Conservation (phyloP, 1,140 invertebrate genomes). For the Coptotermes formosanus region DNA sequence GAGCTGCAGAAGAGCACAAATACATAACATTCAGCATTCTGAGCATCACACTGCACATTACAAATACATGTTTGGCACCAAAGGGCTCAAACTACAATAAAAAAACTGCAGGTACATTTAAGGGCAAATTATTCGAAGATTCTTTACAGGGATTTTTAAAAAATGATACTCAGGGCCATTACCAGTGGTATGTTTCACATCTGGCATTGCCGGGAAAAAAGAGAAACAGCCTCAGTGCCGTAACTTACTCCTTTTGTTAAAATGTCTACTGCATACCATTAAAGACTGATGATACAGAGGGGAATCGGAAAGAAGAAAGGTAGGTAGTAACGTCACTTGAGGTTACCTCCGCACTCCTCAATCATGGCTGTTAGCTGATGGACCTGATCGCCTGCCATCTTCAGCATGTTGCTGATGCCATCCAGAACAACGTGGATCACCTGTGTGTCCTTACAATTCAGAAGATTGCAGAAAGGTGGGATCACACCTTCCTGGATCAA, state of each 20-base stretch:
- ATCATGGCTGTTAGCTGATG: conserved; percentile 82
- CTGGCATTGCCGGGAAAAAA: too few species aligned
- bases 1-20: too few species aligned
- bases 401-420: conserved; percentile 89
- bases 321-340: not conserved
- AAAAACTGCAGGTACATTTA: too few species aligned
- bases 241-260: not conserved
- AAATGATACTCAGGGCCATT: too few species aligned
- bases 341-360: conserved; percentile 80
- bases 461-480: conserved; percentile 83
- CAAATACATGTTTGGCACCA: too few species aligned
- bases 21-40: too few species aligned
- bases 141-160: too few species aligned
- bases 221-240: not conserved
- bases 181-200: not conserved
- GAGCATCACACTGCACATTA: too few species aligned
- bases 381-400: conserved; percentile 73
- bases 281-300: not conserved
- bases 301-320: not conserved
- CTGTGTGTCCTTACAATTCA: conserved; percentile 88
- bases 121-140: too few species aligned
- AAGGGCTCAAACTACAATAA: too few species aligned
- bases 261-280: not conserved
- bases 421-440: conserved; percentile 88
- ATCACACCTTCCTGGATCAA: conserved; percentile 89